Conservation (phyloP, 2,888 invertebrate species). For the Dilophus febrilis region DNA sequence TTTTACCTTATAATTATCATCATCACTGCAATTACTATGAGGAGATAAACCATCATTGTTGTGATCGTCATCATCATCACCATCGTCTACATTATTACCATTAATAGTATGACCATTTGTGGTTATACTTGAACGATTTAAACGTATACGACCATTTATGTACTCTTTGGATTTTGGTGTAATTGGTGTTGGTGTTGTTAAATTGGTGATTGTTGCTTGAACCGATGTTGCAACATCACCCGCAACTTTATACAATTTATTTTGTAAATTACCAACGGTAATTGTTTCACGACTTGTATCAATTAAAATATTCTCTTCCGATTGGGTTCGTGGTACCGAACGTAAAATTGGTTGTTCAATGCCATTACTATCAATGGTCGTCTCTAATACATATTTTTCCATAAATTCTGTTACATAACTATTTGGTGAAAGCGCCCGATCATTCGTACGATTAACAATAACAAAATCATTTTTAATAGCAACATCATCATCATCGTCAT, state of each 20-base stretch:
- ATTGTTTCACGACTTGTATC: conserved; percentile 25
- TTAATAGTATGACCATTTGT: background rate
- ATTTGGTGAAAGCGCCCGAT: background rate
- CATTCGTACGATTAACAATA: background rate
- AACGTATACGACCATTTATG: background rate
- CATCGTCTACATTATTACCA: conserved; percentile 19
- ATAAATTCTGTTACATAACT: conserved; percentile 3
- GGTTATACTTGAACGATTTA: background rate
- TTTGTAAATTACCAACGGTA: conserved; percentile 23
- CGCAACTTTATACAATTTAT: conserved; percentile 39
- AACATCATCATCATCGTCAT: conserved; percentile 18
- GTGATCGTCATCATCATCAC: conserved; percentile 16
- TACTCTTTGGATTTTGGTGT: conserved; percentile 2
- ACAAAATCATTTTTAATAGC: background rate
- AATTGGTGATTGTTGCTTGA: conserved; percentile 38
- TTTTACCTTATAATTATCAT: conserved; percentile 24
- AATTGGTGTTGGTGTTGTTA: conserved; percentile 32
- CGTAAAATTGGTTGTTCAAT: conserved; percentile 2
- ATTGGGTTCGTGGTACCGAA: conserved; percentile 6
- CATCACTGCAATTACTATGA: conserved; percentile 13
- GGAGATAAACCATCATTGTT: background rate
- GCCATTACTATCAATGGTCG: conserved; percentile 3
- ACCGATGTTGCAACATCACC: conserved; percentile 39
- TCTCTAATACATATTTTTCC: conserved; percentile 6
- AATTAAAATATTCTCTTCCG: conserved; percentile 26